A percentile compares a stretch with the other conserved stretches of the same genome.
Conservation (phyloP, 2,797 vertebrate species). For the Myotis planiceps region DNA sequence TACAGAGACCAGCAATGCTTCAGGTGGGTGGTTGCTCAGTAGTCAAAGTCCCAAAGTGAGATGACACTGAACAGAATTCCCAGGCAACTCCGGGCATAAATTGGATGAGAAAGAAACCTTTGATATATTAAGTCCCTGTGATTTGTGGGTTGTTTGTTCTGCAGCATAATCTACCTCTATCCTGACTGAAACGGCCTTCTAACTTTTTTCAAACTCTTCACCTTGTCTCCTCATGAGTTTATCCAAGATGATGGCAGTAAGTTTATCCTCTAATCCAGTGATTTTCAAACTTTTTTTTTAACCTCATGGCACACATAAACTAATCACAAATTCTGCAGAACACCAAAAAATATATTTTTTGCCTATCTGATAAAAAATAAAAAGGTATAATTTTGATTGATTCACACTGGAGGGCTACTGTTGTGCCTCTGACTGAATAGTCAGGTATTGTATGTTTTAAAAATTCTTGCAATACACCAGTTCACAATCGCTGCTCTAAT, state of each 20-base stretch:
- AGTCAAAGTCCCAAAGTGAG: neutral
- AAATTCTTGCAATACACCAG: neutral
- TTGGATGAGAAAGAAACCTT: neutral
- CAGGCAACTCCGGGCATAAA: neutral
- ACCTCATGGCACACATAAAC: neutral
- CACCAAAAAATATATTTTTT: neutral
- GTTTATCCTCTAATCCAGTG: conserved; percentile 12
- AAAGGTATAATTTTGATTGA: neutral
- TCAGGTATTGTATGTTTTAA: neutral
- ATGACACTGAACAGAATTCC: neutral
- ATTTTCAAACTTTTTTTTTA: neutral
- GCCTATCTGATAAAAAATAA: neutral
- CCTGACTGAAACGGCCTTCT: neutral
- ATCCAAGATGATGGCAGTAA: neutral
- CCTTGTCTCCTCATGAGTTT: neutral
- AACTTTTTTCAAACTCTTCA: neutral
- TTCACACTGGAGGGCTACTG: neutral
- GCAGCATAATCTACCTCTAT: neutral
- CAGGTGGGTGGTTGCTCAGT: neutral
- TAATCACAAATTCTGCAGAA: neutral
- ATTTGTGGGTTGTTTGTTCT: neutral
- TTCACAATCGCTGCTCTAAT: neutral
- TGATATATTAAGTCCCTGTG: neutral
- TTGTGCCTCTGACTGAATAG: neutral
- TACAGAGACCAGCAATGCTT: neutral